phyloP scores from a whole-genome alignment of 2,888 invertebrate genomes.

The Mimumesa dahlbomi region DNA sequence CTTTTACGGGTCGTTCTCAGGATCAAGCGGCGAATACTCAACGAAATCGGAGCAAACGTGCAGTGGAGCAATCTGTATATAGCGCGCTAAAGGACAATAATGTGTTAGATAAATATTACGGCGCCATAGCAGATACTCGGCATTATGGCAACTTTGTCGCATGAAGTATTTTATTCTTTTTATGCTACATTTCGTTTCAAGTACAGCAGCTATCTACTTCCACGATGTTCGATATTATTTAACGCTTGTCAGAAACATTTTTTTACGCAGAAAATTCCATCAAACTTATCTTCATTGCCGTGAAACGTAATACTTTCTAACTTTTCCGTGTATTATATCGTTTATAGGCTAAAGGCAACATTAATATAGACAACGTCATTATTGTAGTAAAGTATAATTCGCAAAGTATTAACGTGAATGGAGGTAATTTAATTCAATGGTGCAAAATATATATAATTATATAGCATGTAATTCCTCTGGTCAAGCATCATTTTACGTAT shows the following conservation, averaged over 20 bases:
- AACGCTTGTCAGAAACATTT: background rate
- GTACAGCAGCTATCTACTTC: background rate
- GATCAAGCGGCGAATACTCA: conserved; percentile 47
- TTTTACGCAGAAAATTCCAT: too few species aligned
- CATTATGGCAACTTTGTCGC: conserved; percentile 12
- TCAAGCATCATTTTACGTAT: conserved; percentile 10
- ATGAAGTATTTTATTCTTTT: conserved; percentile 41
- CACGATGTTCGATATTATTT: conserved; percentile 15
- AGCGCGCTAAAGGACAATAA: conserved; percentile 41
- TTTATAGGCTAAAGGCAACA: too few species aligned
- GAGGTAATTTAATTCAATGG: background rate
- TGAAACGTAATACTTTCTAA: too few species aligned
- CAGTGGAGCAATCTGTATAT: conserved; percentile 72
- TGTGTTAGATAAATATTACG: conserved; percentile 43
- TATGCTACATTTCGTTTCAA: conserved; percentile 1
- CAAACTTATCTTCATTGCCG: too few species aligned
- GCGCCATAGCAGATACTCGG: conserved; percentile 39
- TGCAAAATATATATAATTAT: conserved; percentile 1
- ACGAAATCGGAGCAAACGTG: conserved; percentile 67
- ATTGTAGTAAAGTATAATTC: conserved; percentile 16
- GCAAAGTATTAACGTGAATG: conserved; percentile 23
- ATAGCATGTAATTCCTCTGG: background rate
- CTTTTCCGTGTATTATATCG: too few species aligned
- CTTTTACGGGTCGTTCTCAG: conserved; percentile 67
- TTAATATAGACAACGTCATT: too few species aligned